A percentile compares a stretch with the other conserved stretches of the same genome.
These are phyloP conservation scores for Pteropus rufus DNA, from an alignment of 2,797 vertebrate genomes.

Conservation along the genomic window DNA sequence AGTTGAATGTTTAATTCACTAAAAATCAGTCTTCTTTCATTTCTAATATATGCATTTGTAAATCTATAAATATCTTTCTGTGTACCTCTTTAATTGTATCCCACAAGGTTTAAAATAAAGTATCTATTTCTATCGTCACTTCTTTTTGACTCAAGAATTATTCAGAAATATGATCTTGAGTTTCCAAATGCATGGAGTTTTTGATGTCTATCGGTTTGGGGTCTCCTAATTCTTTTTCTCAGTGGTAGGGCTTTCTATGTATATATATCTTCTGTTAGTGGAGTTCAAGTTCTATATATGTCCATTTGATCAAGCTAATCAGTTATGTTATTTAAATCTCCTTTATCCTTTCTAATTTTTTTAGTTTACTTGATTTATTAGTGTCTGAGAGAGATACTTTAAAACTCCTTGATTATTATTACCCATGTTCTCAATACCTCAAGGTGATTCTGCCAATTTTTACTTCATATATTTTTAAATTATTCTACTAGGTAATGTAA, in stretches of 20 bases:
- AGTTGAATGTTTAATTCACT: neutral
- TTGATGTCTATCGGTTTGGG: neutral
- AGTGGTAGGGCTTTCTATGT: neutral
- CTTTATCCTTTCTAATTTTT: neutral
- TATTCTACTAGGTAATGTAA: neutral
- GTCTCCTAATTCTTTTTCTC: neutral
- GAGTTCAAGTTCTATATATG: neutral
- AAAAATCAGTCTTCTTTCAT: neutral
- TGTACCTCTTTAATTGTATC: neutral
- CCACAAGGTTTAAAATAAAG: neutral
- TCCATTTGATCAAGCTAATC: neutral
- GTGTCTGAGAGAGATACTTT: neutral
- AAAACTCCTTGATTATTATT: neutral
- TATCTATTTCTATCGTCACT: neutral
- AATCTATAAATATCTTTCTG: neutral
- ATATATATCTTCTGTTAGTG: neutral
- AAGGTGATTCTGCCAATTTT: conserved; percentile 19
- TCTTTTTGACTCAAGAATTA: neutral
- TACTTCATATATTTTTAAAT: conserved; percentile 6
- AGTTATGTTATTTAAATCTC: neutral
- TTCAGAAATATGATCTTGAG: neutral
- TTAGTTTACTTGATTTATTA: neutral
- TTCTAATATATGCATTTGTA: neutral
- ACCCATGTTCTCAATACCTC: neutral
- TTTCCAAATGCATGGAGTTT: neutral